These are phyloP conservation scores for zebrafish (Danio rerio) DNA, from an alignment of 2,113 vertebrate genomes.

Conservation along the genomic window DNA sequence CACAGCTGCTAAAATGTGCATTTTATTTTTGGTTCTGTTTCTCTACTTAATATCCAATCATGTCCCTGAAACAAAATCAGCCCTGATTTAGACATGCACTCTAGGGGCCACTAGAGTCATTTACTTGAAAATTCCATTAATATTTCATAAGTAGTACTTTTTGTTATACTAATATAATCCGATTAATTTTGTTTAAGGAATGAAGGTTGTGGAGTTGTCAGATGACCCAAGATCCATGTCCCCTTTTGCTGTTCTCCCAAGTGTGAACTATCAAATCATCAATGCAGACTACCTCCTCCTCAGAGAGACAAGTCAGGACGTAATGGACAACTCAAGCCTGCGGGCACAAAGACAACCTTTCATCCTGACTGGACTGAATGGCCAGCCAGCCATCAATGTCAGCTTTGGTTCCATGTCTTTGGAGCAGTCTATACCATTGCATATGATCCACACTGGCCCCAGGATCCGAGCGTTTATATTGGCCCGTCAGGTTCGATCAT, in stretches of 20 bases:
- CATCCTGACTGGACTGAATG: slow-evolving; percentile 79
- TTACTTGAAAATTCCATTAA: slow-evolving; percentile 4
- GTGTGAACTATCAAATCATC: slow-evolving; percentile 81
- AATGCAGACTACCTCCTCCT: slow-evolving; percentile 85
- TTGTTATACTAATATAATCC: background rate
- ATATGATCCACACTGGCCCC: slow-evolving; percentile 80
- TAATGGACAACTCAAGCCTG: slow-evolving; percentile 82
- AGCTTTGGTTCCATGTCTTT: slow-evolving; percentile 84
- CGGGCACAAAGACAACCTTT: slow-evolving; percentile 84
- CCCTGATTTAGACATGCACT: background rate
- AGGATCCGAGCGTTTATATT: slow-evolving; percentile 81
- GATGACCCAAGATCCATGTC: slow-evolving; percentile 76
- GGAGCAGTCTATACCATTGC: slow-evolving; percentile 78
- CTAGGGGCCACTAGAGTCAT: background rate
- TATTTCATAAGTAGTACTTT: background rate
- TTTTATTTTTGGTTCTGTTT: background rate
- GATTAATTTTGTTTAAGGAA: slow-evolving; percentile 60
- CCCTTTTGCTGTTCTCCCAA: slow-evolving; percentile 79
- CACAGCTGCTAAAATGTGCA: too few relatives aligned
- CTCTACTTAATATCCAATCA: background rate
- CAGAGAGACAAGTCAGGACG: slow-evolving; percentile 79
- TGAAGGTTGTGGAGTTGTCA: slow-evolving; percentile 76
- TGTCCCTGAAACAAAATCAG: background rate
- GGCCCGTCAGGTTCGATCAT: slow-evolving; percentile 78
- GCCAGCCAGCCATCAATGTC: slow-evolving; percentile 79